These are phyloP conservation scores for Oxyura jamaicensis DNA, from an alignment of 2,113 vertebrate genomes.

Conservation along the genomic window DNA sequence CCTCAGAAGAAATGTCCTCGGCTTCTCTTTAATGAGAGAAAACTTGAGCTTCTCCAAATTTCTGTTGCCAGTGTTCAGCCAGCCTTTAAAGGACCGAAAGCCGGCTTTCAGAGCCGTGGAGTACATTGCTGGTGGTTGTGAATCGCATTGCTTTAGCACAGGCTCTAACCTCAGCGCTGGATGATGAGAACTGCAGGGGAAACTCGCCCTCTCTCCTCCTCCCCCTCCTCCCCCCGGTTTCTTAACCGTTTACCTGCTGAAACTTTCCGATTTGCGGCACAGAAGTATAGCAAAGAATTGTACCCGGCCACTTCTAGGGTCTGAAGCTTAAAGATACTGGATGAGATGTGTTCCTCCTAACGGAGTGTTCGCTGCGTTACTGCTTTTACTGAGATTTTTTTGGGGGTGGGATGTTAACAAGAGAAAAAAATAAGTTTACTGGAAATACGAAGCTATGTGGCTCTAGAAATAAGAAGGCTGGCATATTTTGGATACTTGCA, in stretches of 20 bases:
- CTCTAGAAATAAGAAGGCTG: neutral
- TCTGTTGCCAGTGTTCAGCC: neutral
- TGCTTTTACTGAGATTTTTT: neutral
- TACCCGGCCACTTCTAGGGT: neutral
- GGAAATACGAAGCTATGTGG: neutral
- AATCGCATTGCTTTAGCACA: neutral
- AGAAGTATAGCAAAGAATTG: neutral
- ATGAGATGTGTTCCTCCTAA: neutral
- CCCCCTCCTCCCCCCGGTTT: neutral
- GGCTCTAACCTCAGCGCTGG: neutral
- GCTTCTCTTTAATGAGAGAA: neutral
- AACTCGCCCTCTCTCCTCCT: neutral
- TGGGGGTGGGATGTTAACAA: neutral
- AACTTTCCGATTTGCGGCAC: slow-evolving; percentile 39
- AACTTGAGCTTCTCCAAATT: neutral
- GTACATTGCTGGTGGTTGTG: neutral
- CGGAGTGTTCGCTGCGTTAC: neutral
- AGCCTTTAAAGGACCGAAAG: neutral
- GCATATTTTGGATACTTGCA: neutral
- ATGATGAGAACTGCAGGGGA: neutral
- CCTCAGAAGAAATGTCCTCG: neutral
- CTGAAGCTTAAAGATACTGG: neutral
- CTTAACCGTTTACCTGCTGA: slow-evolving; percentile 60
- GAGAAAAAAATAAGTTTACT: neutral
- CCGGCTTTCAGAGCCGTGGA: neutral